phyloP scores from a whole-genome alignment of 2,888 invertebrate genomes.

The Diarsia brunnea region DNA sequence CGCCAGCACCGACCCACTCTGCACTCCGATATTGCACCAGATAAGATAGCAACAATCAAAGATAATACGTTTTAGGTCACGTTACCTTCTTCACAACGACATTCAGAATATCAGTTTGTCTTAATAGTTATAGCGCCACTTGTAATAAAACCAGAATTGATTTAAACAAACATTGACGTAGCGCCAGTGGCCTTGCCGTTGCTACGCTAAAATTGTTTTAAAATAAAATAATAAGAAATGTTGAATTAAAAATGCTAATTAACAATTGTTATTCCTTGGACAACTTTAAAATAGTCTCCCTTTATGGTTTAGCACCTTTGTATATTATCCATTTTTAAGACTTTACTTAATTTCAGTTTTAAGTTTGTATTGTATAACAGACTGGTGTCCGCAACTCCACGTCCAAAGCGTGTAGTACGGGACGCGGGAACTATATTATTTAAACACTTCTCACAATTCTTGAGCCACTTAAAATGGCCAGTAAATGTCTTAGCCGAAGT shows the following conservation, averaged over 20 bases:
- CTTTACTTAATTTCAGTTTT: not conserved
- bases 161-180: slow-evolving; percentile 47
- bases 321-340: not conserved
- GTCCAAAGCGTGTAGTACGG: too few relatives aligned
- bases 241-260: slow-evolving; percentile 28
- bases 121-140: slow-evolving; percentile 17
- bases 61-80: slow-evolving; percentile 53
- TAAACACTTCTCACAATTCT: slow-evolving; percentile 12
- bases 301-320: slow-evolving; percentile 2
- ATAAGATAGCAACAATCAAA: slow-evolving; percentile 65
- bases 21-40: slow-evolving; percentile 68
- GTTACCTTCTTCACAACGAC: slow-evolving; percentile 39
- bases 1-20: slow-evolving; percentile 71
- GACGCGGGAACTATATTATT: too few relatives aligned
- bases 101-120: slow-evolving; percentile 1
- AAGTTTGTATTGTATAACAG: not conserved
- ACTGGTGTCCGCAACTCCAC: too few relatives aligned
- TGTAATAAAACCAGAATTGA: slow-evolving; percentile 49
- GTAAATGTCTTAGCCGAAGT: slow-evolving; percentile 7
- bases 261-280: slow-evolving; percentile 22
- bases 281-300: slow-evolving; percentile 1
- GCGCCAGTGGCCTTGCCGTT: slow-evolving; percentile 31
- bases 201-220: slow-evolving; percentile 23
- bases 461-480: slow-evolving; percentile 8
- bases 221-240: slow-evolving; percentile 20